Evolutionary conservation across 2,888 invertebrate genomes (phyloP).

Genomic region (Thalpophila matura): DNA sequence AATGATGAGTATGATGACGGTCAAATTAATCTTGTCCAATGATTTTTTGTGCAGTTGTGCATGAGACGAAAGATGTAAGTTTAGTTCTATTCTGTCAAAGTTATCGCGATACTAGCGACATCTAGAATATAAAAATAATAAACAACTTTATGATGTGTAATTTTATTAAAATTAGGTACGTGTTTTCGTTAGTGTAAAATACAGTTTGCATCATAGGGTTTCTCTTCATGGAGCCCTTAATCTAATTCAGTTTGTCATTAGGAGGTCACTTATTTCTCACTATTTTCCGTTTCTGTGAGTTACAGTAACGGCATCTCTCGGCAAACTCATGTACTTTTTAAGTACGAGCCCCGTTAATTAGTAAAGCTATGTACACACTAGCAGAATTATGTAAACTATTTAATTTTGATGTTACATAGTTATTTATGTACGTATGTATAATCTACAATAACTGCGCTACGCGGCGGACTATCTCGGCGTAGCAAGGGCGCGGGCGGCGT

Average conservation of each 20-base stretch:
- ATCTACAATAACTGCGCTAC: constrained; percentile 22
- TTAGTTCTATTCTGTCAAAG: constrained; percentile 64
- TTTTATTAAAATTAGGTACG: not conserved
- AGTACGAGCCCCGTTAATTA: constrained; percentile 8
- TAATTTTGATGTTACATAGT: too few relatives aligned
- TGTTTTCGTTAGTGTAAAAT: not conserved
- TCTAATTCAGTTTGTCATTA: not conserved
- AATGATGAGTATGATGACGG: too few relatives aligned
- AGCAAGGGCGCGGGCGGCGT: not conserved
- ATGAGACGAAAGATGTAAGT: constrained; percentile 34
- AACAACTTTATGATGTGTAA: too few relatives aligned
- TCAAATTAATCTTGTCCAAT: constrained; percentile 41
- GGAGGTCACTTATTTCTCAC: not conserved
- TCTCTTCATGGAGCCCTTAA: not conserved
- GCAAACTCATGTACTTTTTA: constrained; percentile 3
- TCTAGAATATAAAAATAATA: constrained; percentile 41
- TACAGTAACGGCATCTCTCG: constrained; percentile 55
- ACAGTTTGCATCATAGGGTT: not conserved
- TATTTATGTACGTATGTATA: too few relatives aligned
- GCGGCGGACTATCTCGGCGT: too few relatives aligned
- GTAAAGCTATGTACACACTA: constrained; percentile 47
- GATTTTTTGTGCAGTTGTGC: constrained; percentile 36
- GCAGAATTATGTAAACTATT: constrained; percentile 26
- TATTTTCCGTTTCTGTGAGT: not conserved
- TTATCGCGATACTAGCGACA: constrained; percentile 49